Evolutionary conservation across 2,888 invertebrate genomes (phyloP), one percentile per base, ranked within the genome.

Genomic region (Meiosimyza decipiens): DNA sequence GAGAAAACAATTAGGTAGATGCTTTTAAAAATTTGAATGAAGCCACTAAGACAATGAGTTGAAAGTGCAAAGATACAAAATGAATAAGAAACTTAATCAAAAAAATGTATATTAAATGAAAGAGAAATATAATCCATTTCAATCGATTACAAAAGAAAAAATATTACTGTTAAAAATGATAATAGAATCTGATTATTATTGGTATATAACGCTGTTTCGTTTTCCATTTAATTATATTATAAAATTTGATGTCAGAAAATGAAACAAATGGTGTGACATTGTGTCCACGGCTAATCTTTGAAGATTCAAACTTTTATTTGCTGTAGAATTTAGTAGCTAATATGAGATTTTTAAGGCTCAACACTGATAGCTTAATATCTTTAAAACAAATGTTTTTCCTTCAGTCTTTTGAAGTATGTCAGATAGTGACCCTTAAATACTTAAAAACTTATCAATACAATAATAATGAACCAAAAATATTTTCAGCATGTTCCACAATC

Each of bases 151-250:
- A 54, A 16, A 51, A 15, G 55, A 18, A n/a, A 51, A 40, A 33
- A 15, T 68, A 18, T 69, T 16, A 52, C 6, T n/a, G 40, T 40
- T 9, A 51, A 60, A 40, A 60, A 28, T 69, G 40, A 52, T 52
- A 40, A n/a, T 16, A 33, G 33, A 16, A 59, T 69, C 51, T 69
- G 51, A 66, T 54, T 33, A 66, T 40, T 49, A n/a, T 51, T 51
- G 13, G 22, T 16, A 57, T 22, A 7, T 15, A 3, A 11, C 22
- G 18, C 28, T 16, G 22, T 4, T n/a, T 40, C 0, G 4, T 28
- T 40, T 7, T 6, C 1, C 9, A 40, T 40, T 4, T 40, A 40
- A 9, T 40, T 9, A 40, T 9, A 9, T 6, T 6, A 40, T 40
- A 40, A 40, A 4, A 40, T 40, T 9, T 5, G 6, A 40, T 28